phyloP scores from a whole-genome alignment of 2,113 vertebrate genomes.

The Epinephelus fuscoguttatus region DNA sequence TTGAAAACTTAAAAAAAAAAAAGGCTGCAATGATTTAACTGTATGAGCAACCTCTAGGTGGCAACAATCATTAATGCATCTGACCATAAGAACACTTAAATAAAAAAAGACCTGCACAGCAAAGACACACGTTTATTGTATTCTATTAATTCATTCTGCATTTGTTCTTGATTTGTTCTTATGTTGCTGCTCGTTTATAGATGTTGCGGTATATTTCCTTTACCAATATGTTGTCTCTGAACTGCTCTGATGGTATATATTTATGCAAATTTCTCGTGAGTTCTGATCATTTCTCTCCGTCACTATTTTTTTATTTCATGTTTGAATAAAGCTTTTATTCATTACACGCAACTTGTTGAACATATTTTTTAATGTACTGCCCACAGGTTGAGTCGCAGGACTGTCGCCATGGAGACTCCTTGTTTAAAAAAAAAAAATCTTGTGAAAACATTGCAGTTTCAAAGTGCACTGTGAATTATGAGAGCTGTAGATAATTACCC shows the following conservation, averaged over 20 bases:
- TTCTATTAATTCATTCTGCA: conserved; percentile 55
- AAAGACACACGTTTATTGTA: conserved; percentile 51
- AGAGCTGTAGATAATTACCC: conserved; percentile 44
- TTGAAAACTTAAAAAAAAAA: background rate
- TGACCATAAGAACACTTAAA: conserved; percentile 38
- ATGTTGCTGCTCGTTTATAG: conserved; percentile 72
- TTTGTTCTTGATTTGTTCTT: conserved; percentile 57
- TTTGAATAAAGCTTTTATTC: conserved; percentile 82
- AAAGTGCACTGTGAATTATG: conserved; percentile 32
- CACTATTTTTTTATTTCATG: conserved; percentile 66
- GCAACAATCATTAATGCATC: conserved; percentile 57
- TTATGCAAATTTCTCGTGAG: conserved; percentile 81
- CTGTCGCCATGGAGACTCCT: conserved; percentile 30
- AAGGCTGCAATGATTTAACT: conserved; percentile 43
- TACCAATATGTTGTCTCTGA: conserved; percentile 70
- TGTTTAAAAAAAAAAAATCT: background rate
- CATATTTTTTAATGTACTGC: background rate
- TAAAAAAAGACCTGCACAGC: conserved; percentile 48
- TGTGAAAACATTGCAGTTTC: background rate
- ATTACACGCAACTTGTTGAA: conserved; percentile 35
- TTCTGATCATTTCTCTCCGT: conserved; percentile 69
- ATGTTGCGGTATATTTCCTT: conserved; percentile 70
- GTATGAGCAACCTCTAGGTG: conserved; percentile 57
- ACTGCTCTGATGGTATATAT: conserved; percentile 80
- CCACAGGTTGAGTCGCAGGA: background rate